Base-by-base conservation (phyloP, 2,888 invertebrate genomes). In the Erebia epiphron region DNA sequence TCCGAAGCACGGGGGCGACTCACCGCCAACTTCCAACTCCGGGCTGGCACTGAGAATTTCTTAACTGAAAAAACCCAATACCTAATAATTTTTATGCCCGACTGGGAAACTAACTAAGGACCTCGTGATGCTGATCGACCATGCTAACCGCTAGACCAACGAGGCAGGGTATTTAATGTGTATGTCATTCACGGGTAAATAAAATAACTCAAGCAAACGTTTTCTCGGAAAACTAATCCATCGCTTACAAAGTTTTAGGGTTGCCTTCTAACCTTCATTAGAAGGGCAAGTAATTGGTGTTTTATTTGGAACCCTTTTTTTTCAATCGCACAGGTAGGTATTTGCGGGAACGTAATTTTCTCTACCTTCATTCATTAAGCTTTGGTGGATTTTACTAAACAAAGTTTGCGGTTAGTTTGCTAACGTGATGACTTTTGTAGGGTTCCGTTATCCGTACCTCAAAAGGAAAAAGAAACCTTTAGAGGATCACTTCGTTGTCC, bases 251-350 rank as follows among this genome's bases (percentile, higher is more conserved):
- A 57, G 57, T 57, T 41, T 58, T 16, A 16, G 43, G 16, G 41
- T 60, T 16, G 43, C 60, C 41, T 60, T 60, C 60, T 11, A n/a
- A 60, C 60, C 43, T 46, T 61, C 61, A 61, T 61, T 61, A 61
- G 61, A 18, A 41, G 16, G 61, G 18, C 4, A 61, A 61, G 61
- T 43, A 61, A 61, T 61, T 61, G 61, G 61, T 18, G 43, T 43
- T 61, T 43, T 43, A 18, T 61, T 61, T 7, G 43, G 16, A 5
- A 61, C 61, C 18, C 10, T 43, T 60, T 43, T 60, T 61, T 61
- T 61, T 43, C 41, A 60, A 60, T 60, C 43, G 18, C 61, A 18
- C 16, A 43, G 43, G 61, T 16, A 43, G 43, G 61, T 16, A 4
- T 61, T 61, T 61, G 61, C 11, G 43, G 41, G 43, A 13, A 61